Base-by-base conservation (phyloP, 2,113 vertebrate genomes). In the Microtus montanus region DNA sequence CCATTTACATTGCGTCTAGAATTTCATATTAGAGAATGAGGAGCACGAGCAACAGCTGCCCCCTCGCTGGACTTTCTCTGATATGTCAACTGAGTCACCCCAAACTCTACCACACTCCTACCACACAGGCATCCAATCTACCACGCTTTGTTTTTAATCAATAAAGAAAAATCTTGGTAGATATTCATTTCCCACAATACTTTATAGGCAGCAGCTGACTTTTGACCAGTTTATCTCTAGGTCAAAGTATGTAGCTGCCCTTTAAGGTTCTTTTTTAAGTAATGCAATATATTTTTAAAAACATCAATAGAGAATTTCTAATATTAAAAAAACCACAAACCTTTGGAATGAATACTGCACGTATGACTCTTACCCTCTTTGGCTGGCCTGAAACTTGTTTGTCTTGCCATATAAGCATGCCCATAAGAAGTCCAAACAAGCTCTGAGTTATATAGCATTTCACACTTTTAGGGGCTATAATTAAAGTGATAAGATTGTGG, bases 401-500 rank as follows among this genome's bases (percentile, higher is more conserved):
- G 97, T 96, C 94, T 95, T 98, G 96, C 98, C 94, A 96, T 97
- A 96, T 92, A 98, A 98, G 96, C 97, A 98, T 97, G 98, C 95
- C 98, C 98, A 96, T 98, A 98, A 98, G 97, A 98, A 98, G 98
- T 97, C 98, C 95, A 97, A 98, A 98, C 98, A 99, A 98, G 98
- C 98, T 98, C 96, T 97, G 97, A 97, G 97, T 99, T 99, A 98
- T 98, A 98, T 99, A 99, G 99, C 97, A 98, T 98, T 98, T 99
- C 98, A 97, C 98, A 99, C 99, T 99, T 99, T 98, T 97, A 73
- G 98, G 96, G 89, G 97, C 96, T 97, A 98, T 99, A 99, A 99
- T 99, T 99, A 99, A 98, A 98, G 98, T 13, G 98, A 98, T 99
- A 99, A 98, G 98, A 98, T 98, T 98, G 98, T 98, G 96, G 98